phyloP scores from a whole-genome alignment of 2,797 vertebrate genomes.

The Squalus acanthias region DNA sequence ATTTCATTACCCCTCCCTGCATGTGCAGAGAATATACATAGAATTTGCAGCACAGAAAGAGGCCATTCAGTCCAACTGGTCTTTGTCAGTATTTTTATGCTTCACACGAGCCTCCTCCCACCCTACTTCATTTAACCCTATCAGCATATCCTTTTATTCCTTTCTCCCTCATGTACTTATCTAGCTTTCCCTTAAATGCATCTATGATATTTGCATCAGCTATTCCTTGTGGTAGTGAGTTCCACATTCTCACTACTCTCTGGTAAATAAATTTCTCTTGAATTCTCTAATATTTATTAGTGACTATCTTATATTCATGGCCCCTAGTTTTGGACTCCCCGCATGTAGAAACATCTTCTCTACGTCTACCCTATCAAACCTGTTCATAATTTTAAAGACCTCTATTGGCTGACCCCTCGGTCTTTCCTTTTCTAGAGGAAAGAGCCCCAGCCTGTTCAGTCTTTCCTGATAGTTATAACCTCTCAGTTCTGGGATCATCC shows the following conservation, averaged over 20 bases:
- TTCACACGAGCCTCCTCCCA: background rate
- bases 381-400: background rate
- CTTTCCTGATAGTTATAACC: background rate
- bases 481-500: background rate
- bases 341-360: background rate
- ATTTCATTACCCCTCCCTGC: background rate
- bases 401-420: background rate
- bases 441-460: background rate
- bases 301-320: background rate
- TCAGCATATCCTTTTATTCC: background rate
- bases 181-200: background rate
- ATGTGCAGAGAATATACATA: background rate
- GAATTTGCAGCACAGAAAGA: background rate
- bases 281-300: background rate
- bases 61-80: background rate
- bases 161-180: background rate
- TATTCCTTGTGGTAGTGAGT: background rate
- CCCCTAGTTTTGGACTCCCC: background rate
- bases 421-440: background rate
- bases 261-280: background rate
- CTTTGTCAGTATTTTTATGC: background rate
- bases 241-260: background rate
- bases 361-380: background rate
- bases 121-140: background rate
- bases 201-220: no score